Evolutionary conservation across 2,113 vertebrate species (phyloP).

Genomic region (Leptosomus discolor): DNA sequence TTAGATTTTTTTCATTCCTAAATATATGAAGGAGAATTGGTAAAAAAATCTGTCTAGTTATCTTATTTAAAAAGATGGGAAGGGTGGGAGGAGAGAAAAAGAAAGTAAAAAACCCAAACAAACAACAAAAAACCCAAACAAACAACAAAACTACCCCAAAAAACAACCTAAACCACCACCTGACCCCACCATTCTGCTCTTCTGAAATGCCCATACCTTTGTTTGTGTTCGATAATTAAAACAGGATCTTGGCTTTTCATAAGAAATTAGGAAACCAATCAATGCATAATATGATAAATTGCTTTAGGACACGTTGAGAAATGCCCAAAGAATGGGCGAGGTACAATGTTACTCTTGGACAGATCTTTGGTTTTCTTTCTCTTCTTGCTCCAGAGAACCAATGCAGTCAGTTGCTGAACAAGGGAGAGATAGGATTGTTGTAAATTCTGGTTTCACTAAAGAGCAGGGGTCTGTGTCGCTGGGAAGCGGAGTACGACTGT

Average conservation of each 20-base stretch:
- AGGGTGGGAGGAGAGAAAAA: neutral
- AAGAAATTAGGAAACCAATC: conserved; percentile 35
- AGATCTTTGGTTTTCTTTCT: no score
- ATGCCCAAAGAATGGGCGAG: neutral
- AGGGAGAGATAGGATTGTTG: neutral
- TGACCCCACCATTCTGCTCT: neutral
- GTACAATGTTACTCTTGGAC: neutral
- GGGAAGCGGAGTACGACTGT: neutral
- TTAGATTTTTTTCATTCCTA: neutral
- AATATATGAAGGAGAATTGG: neutral
- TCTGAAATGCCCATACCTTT: neutral
- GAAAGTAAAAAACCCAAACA: neutral
- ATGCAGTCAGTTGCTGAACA: neutral
- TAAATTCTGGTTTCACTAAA: neutral
- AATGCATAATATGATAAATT: neutral
- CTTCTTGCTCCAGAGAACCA: neutral
- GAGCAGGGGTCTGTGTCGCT: accelerated
- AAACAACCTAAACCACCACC: neutral
- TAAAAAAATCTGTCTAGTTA: neutral
- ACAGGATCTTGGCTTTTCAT: neutral
- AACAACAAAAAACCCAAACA: no score
- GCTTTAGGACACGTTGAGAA: conserved; percentile 4
- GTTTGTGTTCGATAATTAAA: conserved; percentile 47
- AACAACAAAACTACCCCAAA: neutral
- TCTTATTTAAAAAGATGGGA: neutral